Evolutionary conservation across 2,888 invertebrate genomes (phyloP), one percentile per base, ranked within the genome.

Genomic region (Microctonus brassicae): DNA sequence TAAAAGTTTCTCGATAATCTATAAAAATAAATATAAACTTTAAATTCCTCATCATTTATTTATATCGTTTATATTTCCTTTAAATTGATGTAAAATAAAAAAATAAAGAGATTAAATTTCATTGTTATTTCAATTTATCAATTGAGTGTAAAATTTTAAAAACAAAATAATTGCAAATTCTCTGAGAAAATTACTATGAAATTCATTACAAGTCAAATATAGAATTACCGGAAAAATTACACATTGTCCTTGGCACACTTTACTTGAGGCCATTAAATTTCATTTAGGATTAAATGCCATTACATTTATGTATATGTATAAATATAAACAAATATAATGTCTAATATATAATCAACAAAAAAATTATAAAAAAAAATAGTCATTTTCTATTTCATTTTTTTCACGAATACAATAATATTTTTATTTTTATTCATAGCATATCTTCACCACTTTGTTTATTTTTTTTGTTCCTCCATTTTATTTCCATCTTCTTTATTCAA

Each of bases 201-300:
- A 10, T 17, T 64, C 52, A 33, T 52, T 64, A 1, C 22, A 36
- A 22, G 39, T 55, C 42, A 66, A 39, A 65, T 65, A 17, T 26
- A 57, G 11, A 47, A 17, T 47, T 17, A 47, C 47, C 47, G 47
- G 26, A 26, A 66, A 57, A 55, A 52, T 36, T 36, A 20, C 53
- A 13, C 55, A 24, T 66, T 36, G 57, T 26, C 58, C 42, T 66
- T 66, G 57, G 58, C 66, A 57, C 58, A 39, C 26, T 66, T 57
- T 13, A 11, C 58, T 58, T 11, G 58, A 24, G 57, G 57, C 47
- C 47, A 22, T 69, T 39, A 42, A 63, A 63, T 63, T 70, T 64
- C 58, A 64, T 70, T 47, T 34, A 58, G 58, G 64, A 70, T 64
- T 70, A 70, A 64, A 70, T 65, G 64, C 64, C 42, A 70, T 26